Percentiles rank a stretch among this genome's conserved stretches.
Conservation (phyloP, 2,888 invertebrate species). For the Alviniconcha strummeri region DNA sequence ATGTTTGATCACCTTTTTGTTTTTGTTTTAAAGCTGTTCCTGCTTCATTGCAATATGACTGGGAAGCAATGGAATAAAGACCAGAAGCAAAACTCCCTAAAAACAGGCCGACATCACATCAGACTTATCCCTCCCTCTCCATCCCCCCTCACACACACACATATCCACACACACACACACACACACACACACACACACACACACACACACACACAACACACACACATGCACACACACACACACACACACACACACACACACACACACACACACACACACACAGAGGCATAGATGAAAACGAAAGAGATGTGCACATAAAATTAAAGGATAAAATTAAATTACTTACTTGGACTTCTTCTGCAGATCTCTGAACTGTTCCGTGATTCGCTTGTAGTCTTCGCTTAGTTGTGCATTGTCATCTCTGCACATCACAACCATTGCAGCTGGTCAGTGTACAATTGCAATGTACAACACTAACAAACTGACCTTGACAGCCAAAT, state of each 20-base stretch:
- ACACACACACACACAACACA: neutral
- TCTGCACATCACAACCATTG: conserved; percentile 56
- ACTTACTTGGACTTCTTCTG: conserved; percentile 73
- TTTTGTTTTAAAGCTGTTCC: no score
- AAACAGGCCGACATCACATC: no score
- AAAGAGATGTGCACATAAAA: neutral
- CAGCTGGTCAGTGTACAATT: neutral
- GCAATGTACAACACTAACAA: neutral
- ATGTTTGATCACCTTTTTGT: no score
- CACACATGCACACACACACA: neutral
- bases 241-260: neutral
- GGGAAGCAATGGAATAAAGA: no score
- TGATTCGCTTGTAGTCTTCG: conserved; percentile 77
- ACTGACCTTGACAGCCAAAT: neutral
- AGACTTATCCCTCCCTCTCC: neutral
- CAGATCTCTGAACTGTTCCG: conserved; percentile 72
- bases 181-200: neutral
- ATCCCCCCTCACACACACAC: neutral
- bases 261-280: neutral
- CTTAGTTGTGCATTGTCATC: conserved; percentile 82
- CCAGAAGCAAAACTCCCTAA: no score
- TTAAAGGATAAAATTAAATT: neutral
- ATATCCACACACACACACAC: neutral
- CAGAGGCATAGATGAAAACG: no score
- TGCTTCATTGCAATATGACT: no score